A percentile compares a stretch with the other conserved stretches of the same genome.
These are phyloP conservation scores for Sinocyclocheilus rhinocerous DNA, from an alignment of 2,113 vertebrate genomes.

Conservation along the genomic window DNA sequence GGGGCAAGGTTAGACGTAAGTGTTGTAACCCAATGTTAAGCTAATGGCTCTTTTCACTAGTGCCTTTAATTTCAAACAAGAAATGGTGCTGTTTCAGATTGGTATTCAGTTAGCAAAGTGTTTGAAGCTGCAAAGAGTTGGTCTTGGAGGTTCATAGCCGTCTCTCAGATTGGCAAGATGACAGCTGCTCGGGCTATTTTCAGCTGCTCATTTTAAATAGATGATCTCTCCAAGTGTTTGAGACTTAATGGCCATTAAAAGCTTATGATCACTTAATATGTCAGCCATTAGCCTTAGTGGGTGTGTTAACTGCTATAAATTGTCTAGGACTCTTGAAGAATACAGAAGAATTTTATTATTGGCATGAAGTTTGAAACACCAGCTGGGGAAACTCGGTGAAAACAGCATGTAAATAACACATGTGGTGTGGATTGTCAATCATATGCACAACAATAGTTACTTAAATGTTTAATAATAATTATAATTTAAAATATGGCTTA, in stretches of 20 bases:
- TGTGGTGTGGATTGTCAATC: not conserved
- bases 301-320: constrained; percentile 65
- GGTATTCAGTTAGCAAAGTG: constrained; percentile 53
- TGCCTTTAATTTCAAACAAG: not conserved
- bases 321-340: constrained; percentile 23
- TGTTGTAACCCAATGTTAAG: not conserved
- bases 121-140: constrained; percentile 38
- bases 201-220: constrained; percentile 56
- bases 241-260: constrained; percentile 75
- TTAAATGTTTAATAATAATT: not conserved
- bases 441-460: not conserved
- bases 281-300: constrained; percentile 70
- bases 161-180: constrained; percentile 42
- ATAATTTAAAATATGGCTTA: constrained; percentile 38
- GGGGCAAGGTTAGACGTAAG: no score
- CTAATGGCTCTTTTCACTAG: not conserved
- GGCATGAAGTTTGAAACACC: not conserved
- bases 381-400: not conserved
- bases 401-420: not conserved
- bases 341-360: not conserved
- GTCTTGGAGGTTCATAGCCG: not conserved
- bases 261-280: constrained; percentile 74
- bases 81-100: constrained; percentile 37
- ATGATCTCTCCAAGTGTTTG: constrained; percentile 64
- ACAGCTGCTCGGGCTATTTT: constrained; percentile 62